Conservation (phyloP, 1,140 invertebrate species). For the Aphelenchoides avenae region DNA sequence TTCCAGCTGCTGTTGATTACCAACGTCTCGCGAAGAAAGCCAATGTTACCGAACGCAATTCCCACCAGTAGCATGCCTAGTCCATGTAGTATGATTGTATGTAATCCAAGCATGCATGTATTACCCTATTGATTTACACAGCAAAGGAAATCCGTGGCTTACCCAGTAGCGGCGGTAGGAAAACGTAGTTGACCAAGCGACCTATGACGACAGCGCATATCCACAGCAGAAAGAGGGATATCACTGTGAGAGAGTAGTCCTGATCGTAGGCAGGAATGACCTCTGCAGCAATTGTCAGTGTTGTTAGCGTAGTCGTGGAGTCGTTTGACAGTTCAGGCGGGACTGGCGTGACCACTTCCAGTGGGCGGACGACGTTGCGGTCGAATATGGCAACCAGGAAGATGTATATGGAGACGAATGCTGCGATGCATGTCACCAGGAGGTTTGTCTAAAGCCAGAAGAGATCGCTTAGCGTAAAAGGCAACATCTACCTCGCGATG, state of each 20-base stretch:
- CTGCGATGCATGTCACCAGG: slow-evolving; percentile 31
- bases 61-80: slow-evolving; percentile 62
- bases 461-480: background rate
- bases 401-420: slow-evolving; percentile 33
- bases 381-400: slow-evolving; percentile 26
- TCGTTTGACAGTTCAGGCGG: background rate
- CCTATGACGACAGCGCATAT: slow-evolving; percentile 27
- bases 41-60: slow-evolving; percentile 74
- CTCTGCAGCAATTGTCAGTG: background rate
- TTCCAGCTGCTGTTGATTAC: slow-evolving; percentile 61
- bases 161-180: slow-evolving; percentile 30
- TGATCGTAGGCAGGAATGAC: background rate
- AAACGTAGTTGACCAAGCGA: slow-evolving; percentile 24
- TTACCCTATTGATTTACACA: too few relatives aligned
- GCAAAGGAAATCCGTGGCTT: too few relatives aligned
- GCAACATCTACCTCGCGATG: slow-evolving; percentile 14
- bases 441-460: slow-evolving; percentile 37
- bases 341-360: slow-evolving; percentile 4
- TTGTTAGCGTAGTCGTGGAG: background rate
- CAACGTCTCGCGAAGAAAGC: slow-evolving; percentile 60
- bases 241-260: background rate
- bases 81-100: too few relatives aligned
- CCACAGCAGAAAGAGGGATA: slow-evolving; percentile 39
- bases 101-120: too few relatives aligned
- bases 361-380: slow-evolving; percentile 28